Evolutionary conservation across 2,888 invertebrate species (phyloP).

Genomic region (Hirtodrosophila trivittata): DNA sequence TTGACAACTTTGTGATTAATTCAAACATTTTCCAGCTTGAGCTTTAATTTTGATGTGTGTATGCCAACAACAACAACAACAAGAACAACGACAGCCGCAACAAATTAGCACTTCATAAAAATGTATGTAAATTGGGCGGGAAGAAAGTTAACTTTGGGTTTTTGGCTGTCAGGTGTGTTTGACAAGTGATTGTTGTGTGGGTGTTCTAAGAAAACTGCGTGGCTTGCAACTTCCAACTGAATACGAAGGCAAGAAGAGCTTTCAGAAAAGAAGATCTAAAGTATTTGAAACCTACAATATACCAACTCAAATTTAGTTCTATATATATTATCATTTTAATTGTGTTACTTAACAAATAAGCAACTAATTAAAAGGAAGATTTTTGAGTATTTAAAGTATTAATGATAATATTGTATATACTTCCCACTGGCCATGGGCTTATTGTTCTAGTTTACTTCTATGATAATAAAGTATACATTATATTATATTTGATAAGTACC

Average conservation of each 20-base stretch:
- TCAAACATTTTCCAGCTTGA: conserved; percentile 58
- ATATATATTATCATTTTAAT: too few relatives aligned
- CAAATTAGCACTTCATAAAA: conserved; percentile 71
- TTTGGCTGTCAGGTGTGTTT: conserved; percentile 3
- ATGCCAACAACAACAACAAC: conserved; percentile 13
- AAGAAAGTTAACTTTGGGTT: conserved; percentile 39
- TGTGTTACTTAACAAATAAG: too few relatives aligned
- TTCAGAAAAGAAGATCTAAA: neutral
- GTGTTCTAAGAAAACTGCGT: conserved; percentile 7
- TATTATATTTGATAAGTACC: too few relatives aligned
- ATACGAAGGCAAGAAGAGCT: neutral
- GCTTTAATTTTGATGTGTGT: conserved; percentile 56
- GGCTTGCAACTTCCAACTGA: conserved; percentile 18
- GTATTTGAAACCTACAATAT: too few relatives aligned
- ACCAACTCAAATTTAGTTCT: too few relatives aligned
- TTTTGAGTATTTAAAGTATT: too few relatives aligned
- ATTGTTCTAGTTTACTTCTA: too few relatives aligned
- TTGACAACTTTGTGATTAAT: conserved; percentile 76
- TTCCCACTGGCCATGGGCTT: too few relatives aligned
- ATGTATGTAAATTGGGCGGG: conserved; percentile 8
- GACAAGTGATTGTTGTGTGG: conserved; percentile 4
- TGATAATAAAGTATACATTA: too few relatives aligned
- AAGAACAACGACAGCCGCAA: conserved; percentile 14
- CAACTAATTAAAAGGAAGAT: too few relatives aligned
- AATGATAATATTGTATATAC: too few relatives aligned